Evolutionary conservation across 1,140 invertebrate species (phyloP).

Genomic region (Cataglyphis hispanica): DNA sequence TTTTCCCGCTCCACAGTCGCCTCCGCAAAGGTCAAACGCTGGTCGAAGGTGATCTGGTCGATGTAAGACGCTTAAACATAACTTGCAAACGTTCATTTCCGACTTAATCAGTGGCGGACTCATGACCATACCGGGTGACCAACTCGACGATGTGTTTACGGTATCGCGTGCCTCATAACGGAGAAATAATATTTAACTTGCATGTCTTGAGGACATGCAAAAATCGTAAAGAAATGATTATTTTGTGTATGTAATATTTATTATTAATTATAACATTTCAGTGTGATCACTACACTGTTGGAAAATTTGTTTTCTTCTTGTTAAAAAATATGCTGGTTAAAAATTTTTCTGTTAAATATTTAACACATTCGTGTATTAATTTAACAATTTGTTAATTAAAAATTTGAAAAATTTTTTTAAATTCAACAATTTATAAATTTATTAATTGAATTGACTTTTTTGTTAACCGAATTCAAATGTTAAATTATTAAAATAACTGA

Average conservation of each 20-base stretch:
- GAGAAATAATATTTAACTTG: not conserved
- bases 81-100: slow-evolving; percentile 51
- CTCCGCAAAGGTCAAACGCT: slow-evolving; percentile 54
- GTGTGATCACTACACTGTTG: not conserved
- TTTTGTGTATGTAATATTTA: not conserved
- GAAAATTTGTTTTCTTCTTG: no score
- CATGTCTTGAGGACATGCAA: not conserved
- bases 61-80: slow-evolving; percentile 51
- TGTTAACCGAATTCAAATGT: no score
- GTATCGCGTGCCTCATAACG: slow-evolving; percentile 52
- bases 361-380: no score
- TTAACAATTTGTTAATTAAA: no score
- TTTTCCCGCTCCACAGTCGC: slow-evolving; percentile 29
- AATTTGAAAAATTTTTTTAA: no score
- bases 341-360: no score
- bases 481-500: no score
- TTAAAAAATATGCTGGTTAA: no score
- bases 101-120: slow-evolving; percentile 53
- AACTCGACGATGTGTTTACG: slow-evolving; percentile 38
- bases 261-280: slow-evolving; percentile 19
- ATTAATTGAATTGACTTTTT: no score
- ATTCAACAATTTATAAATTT: no score
- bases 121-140: slow-evolving; percentile 45
- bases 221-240: slow-evolving; percentile 26
- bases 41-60: slow-evolving; percentile 56